Evolutionary conservation across 2,888 invertebrate species (phyloP).

Genomic region (Acronicta leporina): DNA sequence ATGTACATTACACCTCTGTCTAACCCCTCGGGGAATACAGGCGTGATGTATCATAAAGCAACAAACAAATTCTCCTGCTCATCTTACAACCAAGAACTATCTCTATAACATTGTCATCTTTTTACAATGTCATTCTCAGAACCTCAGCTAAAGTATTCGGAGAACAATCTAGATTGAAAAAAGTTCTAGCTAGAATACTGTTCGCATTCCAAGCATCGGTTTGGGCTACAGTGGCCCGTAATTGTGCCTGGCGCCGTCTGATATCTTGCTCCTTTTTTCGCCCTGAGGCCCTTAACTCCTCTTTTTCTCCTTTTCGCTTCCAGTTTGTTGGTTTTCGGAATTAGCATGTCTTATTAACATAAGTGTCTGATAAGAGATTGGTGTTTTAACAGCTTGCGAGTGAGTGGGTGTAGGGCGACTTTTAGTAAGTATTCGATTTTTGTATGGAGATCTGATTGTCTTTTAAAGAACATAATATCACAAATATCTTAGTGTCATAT

Average conservation of each 20-base stretch:
- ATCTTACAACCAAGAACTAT: slow-evolving; percentile 32
- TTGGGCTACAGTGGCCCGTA: slow-evolving; percentile 73
- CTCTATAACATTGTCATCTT: slow-evolving; percentile 45
- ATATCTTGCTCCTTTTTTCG: slow-evolving; percentile 80
- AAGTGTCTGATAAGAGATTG: slow-evolving; percentile 86
- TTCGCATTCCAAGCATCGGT: slow-evolving; percentile 57
- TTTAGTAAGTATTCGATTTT: slow-evolving; percentile 12
- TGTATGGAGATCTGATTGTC: no score
- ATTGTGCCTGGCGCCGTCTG: slow-evolving; percentile 87
- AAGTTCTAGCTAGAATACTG: slow-evolving; percentile 69
- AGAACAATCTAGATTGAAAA: slow-evolving; percentile 72
- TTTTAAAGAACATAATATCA: no score
- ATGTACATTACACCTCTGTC: no score
- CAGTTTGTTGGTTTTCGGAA: slow-evolving; percentile 88
- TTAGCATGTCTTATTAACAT: slow-evolving; percentile 89
- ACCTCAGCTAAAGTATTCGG: slow-evolving; percentile 58
- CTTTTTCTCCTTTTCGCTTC: slow-evolving; percentile 78
- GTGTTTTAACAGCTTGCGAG: slow-evolving; percentile 78
- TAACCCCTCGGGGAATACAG: no score
- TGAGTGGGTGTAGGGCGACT: slow-evolving; percentile 11
- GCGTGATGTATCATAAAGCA: no score
- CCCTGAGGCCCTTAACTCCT: slow-evolving; percentile 58
- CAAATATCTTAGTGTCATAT: no score
- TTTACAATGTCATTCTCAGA: slow-evolving; percentile 62
- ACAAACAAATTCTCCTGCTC: slow-evolving; percentile 1